Evolutionary conservation across 30 jellyfish, hydroid and myxozoan species (phyloP), one percentile per base, ranked within the genome.

Genomic region (Phacellophora camtschatica): DNA sequence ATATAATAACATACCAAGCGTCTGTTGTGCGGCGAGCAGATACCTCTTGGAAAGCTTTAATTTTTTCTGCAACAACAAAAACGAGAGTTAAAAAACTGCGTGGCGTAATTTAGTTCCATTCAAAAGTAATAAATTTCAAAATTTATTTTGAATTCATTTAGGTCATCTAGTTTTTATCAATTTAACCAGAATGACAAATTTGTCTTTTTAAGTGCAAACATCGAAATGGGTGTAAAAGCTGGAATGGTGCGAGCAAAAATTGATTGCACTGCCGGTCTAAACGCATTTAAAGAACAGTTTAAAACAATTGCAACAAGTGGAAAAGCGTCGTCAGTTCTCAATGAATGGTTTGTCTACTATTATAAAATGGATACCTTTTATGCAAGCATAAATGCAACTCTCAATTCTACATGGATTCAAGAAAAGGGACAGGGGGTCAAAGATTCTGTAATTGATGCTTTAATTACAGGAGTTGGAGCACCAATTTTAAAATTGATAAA

Each of bases 221-320:
- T 91, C 80, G 71, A 71, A 50, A 15, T 68, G 84, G 98, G 98
- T 2, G 91, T 91, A 13, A 59, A 91, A 36, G 83, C 92, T 61
- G 98, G 98, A 1, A 74, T 77, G 92, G 95, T 91, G 2, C 95
- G 90, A 4, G 74, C 96, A 0, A 79, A 79, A 31, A 87, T 79
- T 30, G 95, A 95, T 72, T 91, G 98, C 92, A 51, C 65, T 29
- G 82, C 98, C 5, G 98, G 98, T 19, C 56, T 71, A 16, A 86
- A 91, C 64, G 98, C 98, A 10, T 84, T 91, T 48, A 70, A 65
- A 42, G 90, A 86, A 39, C 13, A 45, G 8, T 49, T 77, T 66
- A 71, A 68, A 71, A 48, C 46, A 3, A 68, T 83, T 3, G 82
- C 71, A 5, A 30, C 68, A 29, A 71, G 27, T 24, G 46, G 83